Evolutionary conservation across 1,140 invertebrate genomes (phyloP), one percentile per base, ranked within the genome.

Genomic region (Belonocnema kinseyi): DNA sequence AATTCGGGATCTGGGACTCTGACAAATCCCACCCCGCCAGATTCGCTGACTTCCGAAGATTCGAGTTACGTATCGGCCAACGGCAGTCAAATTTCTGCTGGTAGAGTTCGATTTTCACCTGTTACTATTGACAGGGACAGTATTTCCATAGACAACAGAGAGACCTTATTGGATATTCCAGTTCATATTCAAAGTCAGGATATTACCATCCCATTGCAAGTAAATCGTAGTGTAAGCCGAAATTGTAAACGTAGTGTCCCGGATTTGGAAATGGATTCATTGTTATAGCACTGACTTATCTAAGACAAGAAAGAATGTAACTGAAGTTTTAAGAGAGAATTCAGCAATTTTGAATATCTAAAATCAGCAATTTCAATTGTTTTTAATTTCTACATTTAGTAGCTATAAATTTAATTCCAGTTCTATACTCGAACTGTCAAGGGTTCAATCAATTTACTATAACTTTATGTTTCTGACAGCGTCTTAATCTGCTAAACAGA

Each of bases 1-100:
- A 93, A 94, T 75, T 94, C 94, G 0, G 93, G 93, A 0, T 94
- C 93, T 0, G 94, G 93, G n/a, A 97, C 96, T 0, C 96, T 96
- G 40, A 97, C 96, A 2, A 96, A 96, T 90, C 95, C 95, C n/a
- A 97, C 96, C 3, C 96, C 96, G 0, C 96, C 96, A 0, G 96
- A 97, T 80, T 96, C 95, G 81, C 85, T 96, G 16, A 95, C 96
- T 0, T 96, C 96, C 81, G 96, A 97, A 73, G 96, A 97, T 81
- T 96, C 95, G 80, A 96, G 95, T 50, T 97, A 97, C 86, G 93
- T 96, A 52, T 97, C 96, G 1, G 96, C 96, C 3, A 94, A 96
- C 80, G 96, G 96, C 81, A 94, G 93, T 71, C 94, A 94, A 73
- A 90, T 91, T 54, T 92, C 92, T 10, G 89, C 91, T 7, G 94